These are phyloP conservation scores for Leuciscus idus DNA, from an alignment of 2,113 vertebrate species.

Conservation along the genomic window DNA sequence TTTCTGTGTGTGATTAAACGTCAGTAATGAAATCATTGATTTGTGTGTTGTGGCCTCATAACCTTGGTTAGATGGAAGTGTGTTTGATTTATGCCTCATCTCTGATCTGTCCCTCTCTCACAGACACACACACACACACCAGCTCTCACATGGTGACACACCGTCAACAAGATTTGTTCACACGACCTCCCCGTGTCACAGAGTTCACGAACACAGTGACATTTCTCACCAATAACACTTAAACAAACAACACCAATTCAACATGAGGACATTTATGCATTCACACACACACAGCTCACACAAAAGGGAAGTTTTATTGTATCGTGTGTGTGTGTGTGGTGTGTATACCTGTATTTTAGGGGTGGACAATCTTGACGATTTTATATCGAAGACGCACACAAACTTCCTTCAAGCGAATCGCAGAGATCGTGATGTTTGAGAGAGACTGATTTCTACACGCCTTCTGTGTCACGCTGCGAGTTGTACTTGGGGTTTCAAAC, in stretches of 20 bases:
- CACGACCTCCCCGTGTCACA: not conserved
- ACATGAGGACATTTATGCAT: not conserved
- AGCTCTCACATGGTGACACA: not conserved
- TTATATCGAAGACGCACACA: no score
- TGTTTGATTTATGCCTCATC: not conserved
- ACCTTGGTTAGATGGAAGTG: not conserved
- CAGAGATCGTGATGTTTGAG: no score
- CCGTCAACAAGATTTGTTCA: not conserved
- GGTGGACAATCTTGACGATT: no score
- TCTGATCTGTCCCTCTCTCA: not conserved
- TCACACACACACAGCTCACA: not conserved
- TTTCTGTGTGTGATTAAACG: not conserved
- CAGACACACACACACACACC: slow-evolving; percentile 1
- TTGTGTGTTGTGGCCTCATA: not conserved
- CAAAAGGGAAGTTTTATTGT: not conserved
- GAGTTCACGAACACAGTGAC: not conserved
- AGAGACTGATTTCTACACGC: no score
- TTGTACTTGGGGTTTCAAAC: no score
- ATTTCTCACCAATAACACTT: not conserved
- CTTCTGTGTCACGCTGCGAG: no score
- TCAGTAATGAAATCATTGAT: not conserved
- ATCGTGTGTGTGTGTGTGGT: not conserved
- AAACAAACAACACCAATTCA: not conserved
- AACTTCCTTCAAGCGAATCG: no score
- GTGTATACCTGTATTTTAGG: not conserved